Evolutionary conservation across 92 coral and sea anemone genomes (phyloP), one percentile per base, ranked within the genome.

Genomic region (Virgularia gustaviana): DNA sequence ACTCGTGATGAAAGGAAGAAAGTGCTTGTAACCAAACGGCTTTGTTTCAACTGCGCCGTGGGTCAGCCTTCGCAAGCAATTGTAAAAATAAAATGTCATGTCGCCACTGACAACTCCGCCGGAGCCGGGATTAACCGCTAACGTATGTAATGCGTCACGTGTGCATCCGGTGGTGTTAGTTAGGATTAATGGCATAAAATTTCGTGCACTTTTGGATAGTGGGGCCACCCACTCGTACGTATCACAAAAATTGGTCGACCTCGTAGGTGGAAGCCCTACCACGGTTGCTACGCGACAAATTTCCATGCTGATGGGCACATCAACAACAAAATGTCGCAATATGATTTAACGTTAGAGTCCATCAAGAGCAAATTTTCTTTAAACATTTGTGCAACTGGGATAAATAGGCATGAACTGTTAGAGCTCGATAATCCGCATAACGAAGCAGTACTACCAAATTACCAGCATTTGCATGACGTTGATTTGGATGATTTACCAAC

Each of bases 101-200:
- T 39, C 8, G 15, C 8, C 45, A 7, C 45, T 7, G 45, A 7
- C 45, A 39, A 7, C 8, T 39, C 15, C 15, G 45, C 45, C 45
- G 45, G 15, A 39, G 9, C 9, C 15, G 8, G 45, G 45, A 7
- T 7, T 15, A 15, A 39, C 45, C 9, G 15, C 45, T 15, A 39
- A 39, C 45, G 45, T 6, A 19, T 53, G 22, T 33, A 58, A 16
- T 4, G 32, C 77, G 6, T 30, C 83, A 2, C 71, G 68, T 8
- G 11, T 68, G 3, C 83, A 78, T 56, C 83, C 83, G 35, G 64
- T 79, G 6, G 83, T 71, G 34, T n/a, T 57, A 0, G 83, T 70
- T 30, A 62, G 71, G 13, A 42, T 79, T 22, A 32, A 23, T 42
- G 73, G 74, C 63, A 41, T 42, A 28, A 76, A 63, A 31, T 66